phyloP scores from a whole-genome alignment of 1,140 invertebrate genomes.

The Drosophila kikkawai region DNA sequence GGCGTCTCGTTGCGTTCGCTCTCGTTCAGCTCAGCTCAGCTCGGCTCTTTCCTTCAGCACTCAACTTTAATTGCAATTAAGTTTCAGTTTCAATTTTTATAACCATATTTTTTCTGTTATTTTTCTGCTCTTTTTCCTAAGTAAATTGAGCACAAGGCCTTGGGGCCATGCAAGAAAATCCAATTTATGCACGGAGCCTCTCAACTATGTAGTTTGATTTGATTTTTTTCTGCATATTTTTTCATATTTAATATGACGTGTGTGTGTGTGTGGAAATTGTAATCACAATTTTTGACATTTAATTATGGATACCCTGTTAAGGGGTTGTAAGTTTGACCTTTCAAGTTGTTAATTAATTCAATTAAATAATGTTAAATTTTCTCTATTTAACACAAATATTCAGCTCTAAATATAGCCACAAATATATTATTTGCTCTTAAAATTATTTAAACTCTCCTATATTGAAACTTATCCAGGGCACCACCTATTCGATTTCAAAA shows the following conservation, averaged over 20 bases:
- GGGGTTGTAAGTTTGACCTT: neutral
- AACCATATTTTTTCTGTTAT: constrained; percentile 36
- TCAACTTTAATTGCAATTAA: constrained; percentile 79
- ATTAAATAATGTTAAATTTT: neutral
- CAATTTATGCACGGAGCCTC: constrained; percentile 61
- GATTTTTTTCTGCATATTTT: constrained; percentile 12
- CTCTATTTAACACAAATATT: neutral
- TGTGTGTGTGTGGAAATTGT: constrained; percentile 15
- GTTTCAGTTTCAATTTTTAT: constrained; percentile 67
- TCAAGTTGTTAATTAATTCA: too few species aligned
- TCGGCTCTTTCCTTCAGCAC: constrained; percentile 50
- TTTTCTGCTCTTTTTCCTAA: constrained; percentile 37
- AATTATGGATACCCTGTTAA: constrained; percentile 28
- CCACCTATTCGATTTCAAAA: constrained; percentile 13
- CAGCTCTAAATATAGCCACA: neutral
- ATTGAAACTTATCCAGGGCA: neutral
- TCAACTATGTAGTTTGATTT: constrained; percentile 23
- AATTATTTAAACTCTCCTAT: neutral
- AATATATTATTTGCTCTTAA: neutral
- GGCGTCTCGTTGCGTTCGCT: constrained; percentile 37
- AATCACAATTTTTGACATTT: constrained; percentile 18
- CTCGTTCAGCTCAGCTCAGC: constrained; percentile 1
- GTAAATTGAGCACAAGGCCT: constrained; percentile 72
- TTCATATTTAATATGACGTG: constrained; percentile 22
- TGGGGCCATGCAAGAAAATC: constrained; percentile 54